Conservation (phyloP, 2,113 vertebrate genomes). For the Rhombomys opimus region DNA sequence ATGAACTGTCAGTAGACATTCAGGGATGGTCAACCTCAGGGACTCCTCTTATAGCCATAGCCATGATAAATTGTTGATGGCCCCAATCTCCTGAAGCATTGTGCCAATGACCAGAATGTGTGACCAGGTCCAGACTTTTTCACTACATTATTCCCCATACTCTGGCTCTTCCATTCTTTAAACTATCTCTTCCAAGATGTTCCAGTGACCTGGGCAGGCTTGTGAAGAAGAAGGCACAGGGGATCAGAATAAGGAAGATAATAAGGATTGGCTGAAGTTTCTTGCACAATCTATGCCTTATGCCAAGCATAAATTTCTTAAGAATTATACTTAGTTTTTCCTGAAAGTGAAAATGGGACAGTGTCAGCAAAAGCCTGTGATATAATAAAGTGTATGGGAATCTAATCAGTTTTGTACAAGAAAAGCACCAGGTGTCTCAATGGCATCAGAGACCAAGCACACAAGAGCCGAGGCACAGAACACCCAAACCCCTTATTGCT, state of each 20-base stretch:
- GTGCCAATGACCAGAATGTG: neutral
- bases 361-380: neutral
- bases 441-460: neutral
- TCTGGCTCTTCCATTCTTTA: neutral
- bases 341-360: neutral
- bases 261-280: neutral
- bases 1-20: neutral
- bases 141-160: neutral
- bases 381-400: neutral
- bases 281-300: neutral
- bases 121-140: neutral
- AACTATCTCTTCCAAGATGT: neutral
- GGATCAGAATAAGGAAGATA: neutral
- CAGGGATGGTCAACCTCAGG: neutral
- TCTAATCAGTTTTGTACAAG: neutral
- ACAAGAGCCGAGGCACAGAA: neutral
- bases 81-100: neutral
- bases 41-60: neutral
- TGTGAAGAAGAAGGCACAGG: neutral
- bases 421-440: neutral
- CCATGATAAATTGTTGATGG: neutral
- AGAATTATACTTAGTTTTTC: neutral
- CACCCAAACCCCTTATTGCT: neutral
- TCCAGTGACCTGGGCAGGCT: neutral
- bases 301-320: neutral